Percentiles rank a stretch among this genome's conserved stretches.
phyloP scores from a whole-genome alignment of 2,113 vertebrate species.

The Vidua chalybeata region DNA sequence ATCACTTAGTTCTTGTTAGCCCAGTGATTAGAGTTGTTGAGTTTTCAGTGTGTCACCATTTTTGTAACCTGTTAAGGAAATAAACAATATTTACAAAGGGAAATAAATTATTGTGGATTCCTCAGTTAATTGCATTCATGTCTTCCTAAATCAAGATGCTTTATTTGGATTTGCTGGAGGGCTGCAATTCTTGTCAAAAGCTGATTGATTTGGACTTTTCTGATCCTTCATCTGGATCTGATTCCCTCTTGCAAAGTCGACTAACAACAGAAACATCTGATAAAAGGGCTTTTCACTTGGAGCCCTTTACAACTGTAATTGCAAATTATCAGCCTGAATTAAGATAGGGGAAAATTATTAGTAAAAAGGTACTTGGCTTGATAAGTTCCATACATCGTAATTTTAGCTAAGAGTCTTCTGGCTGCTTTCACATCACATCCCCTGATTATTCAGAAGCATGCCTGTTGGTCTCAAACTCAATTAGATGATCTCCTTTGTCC shows the following conservation, averaged over 20 bases:
- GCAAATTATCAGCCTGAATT: constrained; percentile 60
- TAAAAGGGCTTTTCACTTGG: constrained; percentile 34
- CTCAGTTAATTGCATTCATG: constrained; percentile 52
- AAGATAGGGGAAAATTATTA: constrained; percentile 29
- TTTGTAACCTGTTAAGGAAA: constrained; percentile 67
- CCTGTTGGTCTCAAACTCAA: background rate
- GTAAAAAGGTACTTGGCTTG: constrained; percentile 42
- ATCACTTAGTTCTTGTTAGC: constrained; percentile 55
- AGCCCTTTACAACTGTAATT: constrained; percentile 34
- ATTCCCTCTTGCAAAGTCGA: constrained; percentile 32
- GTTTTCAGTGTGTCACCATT: constrained; percentile 64
- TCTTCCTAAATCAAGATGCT: constrained; percentile 58
- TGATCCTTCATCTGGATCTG: constrained; percentile 65
- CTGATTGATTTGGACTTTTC: constrained; percentile 61
- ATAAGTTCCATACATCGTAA: background rate
- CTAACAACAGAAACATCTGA: constrained; percentile 51
- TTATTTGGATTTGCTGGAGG: constrained; percentile 63
- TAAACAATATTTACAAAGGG: constrained; percentile 63
- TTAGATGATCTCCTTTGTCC: background rate
- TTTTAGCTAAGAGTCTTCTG: background rate
- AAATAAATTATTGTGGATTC: constrained; percentile 60
- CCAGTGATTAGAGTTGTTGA: constrained; percentile 35
- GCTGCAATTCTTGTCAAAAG: constrained; percentile 48
- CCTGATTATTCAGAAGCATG: constrained; percentile 15
- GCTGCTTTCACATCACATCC: background rate